Conservation (phyloP, 2,113 vertebrate genomes). For the Sisor rabdophorus region DNA sequence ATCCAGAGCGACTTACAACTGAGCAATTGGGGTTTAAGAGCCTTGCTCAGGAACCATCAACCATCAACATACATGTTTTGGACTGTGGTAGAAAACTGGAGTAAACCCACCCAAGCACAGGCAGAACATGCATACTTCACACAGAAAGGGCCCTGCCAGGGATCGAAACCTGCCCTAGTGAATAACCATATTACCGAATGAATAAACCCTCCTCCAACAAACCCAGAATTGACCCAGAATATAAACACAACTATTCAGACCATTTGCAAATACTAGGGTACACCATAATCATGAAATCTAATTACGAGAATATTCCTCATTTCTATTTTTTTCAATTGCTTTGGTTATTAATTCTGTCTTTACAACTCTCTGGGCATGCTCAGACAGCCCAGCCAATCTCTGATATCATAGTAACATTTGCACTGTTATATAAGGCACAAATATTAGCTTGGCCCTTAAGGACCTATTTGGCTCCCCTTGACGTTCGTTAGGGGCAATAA, state of each 20-base stretch:
- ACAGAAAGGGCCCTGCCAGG: too few relatives aligned
- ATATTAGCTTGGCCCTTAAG: constrained; percentile 37
- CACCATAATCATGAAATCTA: background rate
- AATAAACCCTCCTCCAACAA: too few relatives aligned
- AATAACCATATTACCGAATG: background rate
- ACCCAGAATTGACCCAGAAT: background rate
- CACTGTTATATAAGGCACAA: constrained; percentile 17
- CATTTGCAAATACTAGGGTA: background rate
- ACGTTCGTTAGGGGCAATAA: constrained; percentile 48
- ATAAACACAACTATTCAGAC: background rate
- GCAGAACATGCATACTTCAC: too few relatives aligned
- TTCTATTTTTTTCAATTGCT: background rate
- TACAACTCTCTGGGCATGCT: background rate
- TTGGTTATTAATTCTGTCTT: background rate
- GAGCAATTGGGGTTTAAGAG: too few relatives aligned
- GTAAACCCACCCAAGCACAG: too few relatives aligned
- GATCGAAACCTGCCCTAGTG: background rate
- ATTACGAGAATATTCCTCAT: background rate
- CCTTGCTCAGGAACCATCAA: too few relatives aligned
- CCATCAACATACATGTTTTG: too few relatives aligned
- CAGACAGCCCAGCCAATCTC: background rate
- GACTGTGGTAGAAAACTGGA: too few relatives aligned
- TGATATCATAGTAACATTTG: constrained; percentile 27
- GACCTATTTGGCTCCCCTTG: constrained; percentile 47
- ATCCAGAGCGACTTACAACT: too few relatives aligned